phyloP scores from a whole-genome alignment of 1,140 invertebrate genomes.

The Leptinotarsa lineolata region DNA sequence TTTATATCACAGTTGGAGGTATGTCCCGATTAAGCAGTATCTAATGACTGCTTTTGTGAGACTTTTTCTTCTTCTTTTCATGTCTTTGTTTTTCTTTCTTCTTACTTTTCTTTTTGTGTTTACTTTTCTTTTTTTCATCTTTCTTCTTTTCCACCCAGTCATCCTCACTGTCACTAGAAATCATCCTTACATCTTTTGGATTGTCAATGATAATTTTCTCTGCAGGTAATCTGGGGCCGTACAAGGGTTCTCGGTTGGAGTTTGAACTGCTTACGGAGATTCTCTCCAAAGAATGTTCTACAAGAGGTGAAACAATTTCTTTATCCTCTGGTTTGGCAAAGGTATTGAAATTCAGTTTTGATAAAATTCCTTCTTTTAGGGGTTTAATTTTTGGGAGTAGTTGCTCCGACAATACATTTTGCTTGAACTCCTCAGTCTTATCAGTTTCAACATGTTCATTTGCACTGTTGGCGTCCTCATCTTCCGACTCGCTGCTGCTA shows the following conservation, averaged over 20 bases:
- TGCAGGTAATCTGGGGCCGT: constrained; percentile 50
- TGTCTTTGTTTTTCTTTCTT: constrained; percentile 40
- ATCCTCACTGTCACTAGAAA: constrained; percentile 38
- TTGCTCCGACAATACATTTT: constrained; percentile 44
- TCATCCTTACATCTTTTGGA: not conserved
- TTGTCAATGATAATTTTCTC: constrained; percentile 21
- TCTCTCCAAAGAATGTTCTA: not conserved
- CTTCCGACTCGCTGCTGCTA: constrained; percentile 51
- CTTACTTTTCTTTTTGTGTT: constrained; percentile 34
- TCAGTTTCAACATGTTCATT: constrained; percentile 37
- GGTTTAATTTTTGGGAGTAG: constrained; percentile 53
- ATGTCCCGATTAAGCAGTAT: too few species aligned
- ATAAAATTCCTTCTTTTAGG: constrained; percentile 52
- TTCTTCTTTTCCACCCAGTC: constrained; percentile 50
- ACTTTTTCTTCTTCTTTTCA: constrained; percentile 29
- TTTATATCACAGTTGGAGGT: constrained; percentile 23
- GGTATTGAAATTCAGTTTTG: constrained; percentile 45
- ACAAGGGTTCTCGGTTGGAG: constrained; percentile 27
- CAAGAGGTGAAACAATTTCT: not conserved
- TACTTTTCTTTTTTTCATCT: constrained; percentile 38
- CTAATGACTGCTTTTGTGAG: constrained; percentile 9
- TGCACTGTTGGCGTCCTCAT: constrained; percentile 39
- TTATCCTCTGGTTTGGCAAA: constrained; percentile 32
- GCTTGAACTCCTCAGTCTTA: constrained; percentile 41
- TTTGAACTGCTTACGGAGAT: not conserved